phyloP scores from a whole-genome alignment of 1,140 invertebrate species.

The Chrysoperla carnea region DNA sequence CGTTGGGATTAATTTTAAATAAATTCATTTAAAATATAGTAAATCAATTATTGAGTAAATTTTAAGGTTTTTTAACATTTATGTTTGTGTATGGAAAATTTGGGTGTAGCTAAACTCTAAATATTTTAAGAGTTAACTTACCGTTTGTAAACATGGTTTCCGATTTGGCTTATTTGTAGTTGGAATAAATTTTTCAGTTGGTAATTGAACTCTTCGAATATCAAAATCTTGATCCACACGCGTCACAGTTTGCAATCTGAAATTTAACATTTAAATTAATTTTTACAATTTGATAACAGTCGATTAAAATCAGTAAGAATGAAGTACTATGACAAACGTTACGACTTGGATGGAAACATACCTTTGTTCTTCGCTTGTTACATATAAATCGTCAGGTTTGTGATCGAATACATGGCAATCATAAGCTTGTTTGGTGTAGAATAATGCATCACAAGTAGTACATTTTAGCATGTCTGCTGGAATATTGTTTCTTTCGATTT shows the following conservation, averaged over 20 bases:
- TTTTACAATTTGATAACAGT: neutral
- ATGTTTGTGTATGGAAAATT: too few relatives aligned
- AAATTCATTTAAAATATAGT: too few relatives aligned
- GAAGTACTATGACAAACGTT: neutral
- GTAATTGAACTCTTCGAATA: conserved; percentile 25
- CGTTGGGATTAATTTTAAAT: too few relatives aligned
- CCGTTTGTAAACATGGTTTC: neutral
- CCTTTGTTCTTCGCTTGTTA: conserved; percentile 41
- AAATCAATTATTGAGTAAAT: too few relatives aligned
- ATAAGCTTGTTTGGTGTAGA: conserved; percentile 45
- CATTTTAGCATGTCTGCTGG: conserved; percentile 39
- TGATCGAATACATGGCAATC: conserved; percentile 43
- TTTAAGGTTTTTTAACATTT: too few relatives aligned
- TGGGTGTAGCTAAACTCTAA: too few relatives aligned
- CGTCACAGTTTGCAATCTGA: conserved; percentile 28
- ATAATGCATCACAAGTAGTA: conserved; percentile 43
- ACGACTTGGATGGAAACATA: conserved; percentile 3
- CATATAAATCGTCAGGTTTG: conserved; percentile 39
- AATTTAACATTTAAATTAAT: conserved; percentile 3
- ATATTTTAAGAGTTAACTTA: too few relatives aligned
- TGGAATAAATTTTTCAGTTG: conserved; percentile 1
- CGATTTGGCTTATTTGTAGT: neutral
- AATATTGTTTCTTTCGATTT: conserved; percentile 30
- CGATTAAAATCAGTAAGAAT: too few relatives aligned
- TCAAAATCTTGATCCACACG: conserved; percentile 40